These are phyloP conservation scores for Euclidia mi DNA, from an alignment of 2,888 invertebrate genomes.

Conservation along the genomic window DNA sequence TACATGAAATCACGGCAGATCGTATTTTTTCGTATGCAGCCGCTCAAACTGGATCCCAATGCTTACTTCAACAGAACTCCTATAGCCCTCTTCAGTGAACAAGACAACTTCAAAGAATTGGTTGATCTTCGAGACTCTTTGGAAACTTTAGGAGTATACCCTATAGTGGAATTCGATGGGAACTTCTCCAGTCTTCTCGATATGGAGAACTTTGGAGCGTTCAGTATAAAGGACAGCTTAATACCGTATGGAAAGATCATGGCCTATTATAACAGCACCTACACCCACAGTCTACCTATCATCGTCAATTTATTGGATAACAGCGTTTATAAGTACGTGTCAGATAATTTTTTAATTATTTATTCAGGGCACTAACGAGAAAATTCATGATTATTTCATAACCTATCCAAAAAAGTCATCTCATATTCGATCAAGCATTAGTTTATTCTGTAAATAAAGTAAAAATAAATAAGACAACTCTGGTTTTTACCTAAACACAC, in stretches of 20 bases:
- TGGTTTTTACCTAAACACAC: too few species aligned
- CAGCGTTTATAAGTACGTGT: conserved; percentile 91
- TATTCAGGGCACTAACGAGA: too few species aligned
- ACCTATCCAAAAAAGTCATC: too few species aligned
- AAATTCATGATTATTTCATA: too few species aligned
- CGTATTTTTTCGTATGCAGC: conserved; percentile 91
- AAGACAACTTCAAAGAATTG: conserved; percentile 76
- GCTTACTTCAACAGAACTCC: conserved; percentile 91
- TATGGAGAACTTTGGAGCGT: conserved; percentile 92
- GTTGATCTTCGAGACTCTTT: conserved; percentile 75
- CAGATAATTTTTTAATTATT: too few species aligned
- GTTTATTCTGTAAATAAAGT: too few species aligned
- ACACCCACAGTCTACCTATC: conserved; percentile 94
- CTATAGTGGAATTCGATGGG: conserved; percentile 91
- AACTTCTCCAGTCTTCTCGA: conserved; percentile 91
- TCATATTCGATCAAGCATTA: too few species aligned
- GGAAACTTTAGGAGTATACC: conserved; percentile 77
- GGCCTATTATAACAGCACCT: conserved; percentile 94
- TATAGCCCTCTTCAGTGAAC: conserved; percentile 91
- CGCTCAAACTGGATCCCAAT: conserved; percentile 90
- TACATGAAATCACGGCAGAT: conserved; percentile 91
- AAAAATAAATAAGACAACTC: too few species aligned
- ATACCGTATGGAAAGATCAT: conserved; percentile 89
- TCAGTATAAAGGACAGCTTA: conserved; percentile 90
- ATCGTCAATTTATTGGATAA: conserved; percentile 93